Conservation (phyloP, 2,888 invertebrate species). For the Alitta virens region DNA sequence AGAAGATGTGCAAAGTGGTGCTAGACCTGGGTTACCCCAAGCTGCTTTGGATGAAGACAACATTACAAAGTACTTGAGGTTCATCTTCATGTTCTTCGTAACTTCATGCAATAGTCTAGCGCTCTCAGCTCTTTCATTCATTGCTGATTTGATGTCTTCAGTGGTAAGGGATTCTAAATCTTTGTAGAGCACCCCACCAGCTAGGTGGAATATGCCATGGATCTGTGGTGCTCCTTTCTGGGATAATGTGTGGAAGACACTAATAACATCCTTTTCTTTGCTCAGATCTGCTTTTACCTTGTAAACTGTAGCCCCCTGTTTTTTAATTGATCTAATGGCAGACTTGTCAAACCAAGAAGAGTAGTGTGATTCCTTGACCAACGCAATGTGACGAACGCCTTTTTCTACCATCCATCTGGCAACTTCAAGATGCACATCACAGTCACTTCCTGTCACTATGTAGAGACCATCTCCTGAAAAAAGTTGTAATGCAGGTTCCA, state of each 20-base stretch:
- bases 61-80: slow-evolving; percentile 11
- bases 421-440: slow-evolving; percentile 5
- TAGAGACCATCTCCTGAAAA: slow-evolving; percentile 4
- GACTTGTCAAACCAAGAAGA: slow-evolving; percentile 1
- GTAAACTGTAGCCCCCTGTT: neutral
- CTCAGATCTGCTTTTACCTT: slow-evolving; percentile 5
- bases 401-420: slow-evolving; percentile 12
- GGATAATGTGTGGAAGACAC: neutral
- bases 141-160: neutral
- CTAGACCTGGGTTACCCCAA: slow-evolving; percentile 3
- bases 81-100: neutral
- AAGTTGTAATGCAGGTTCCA: neutral
- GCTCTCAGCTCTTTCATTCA: neutral
- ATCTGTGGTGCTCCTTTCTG: neutral
- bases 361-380: neutral
- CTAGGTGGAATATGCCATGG: slow-evolving; percentile 4
- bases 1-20: neutral
- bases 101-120: neutral
- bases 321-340: neutral
- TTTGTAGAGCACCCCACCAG: neutral
- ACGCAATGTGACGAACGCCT: slow-evolving; percentile 7
- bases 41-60: slow-evolving; percentile 4
- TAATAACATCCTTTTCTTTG: neutral
- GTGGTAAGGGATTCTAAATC: neutral
- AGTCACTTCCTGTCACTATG: slow-evolving; percentile 1